Conservation (phyloP, 2,113 vertebrate genomes). For the Oncorhynchus nerka region DNA sequence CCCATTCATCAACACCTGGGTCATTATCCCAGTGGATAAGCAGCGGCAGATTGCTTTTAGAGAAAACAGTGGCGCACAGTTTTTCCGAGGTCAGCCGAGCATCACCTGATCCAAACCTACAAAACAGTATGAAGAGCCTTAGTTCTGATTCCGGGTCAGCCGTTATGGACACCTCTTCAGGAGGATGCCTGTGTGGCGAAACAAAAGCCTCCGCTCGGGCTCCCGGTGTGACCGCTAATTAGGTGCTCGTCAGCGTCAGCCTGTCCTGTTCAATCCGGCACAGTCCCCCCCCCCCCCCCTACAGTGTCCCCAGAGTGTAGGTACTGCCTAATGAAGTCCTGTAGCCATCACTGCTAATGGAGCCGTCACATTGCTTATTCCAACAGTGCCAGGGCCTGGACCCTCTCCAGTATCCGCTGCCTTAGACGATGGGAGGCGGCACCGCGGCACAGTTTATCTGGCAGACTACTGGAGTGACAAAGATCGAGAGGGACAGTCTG, state of each 20-base stretch:
- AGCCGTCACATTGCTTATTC: constrained; percentile 52
- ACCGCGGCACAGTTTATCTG: not conserved
- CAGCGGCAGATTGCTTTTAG: too few species aligned
- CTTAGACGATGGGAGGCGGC: not conserved
- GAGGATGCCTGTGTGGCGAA: too few species aligned
- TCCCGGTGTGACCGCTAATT: not conserved
- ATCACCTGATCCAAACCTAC: too few species aligned
- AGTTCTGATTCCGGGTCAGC: too few species aligned
- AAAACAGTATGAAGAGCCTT: too few species aligned
- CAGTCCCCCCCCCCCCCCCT: not conserved
- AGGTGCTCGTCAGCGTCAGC: constrained; percentile 1
- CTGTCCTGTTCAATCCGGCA: not conserved
- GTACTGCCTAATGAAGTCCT: constrained; percentile 48
- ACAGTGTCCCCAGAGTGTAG: not conserved
- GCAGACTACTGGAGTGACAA: not conserved
- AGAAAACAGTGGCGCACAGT: too few species aligned
- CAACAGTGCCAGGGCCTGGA: constrained; percentile 19
- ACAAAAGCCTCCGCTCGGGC: too few species aligned
- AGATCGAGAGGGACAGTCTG: not conserved
- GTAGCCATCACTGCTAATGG: constrained; percentile 50
- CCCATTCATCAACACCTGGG: not conserved
- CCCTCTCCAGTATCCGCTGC: not conserved
- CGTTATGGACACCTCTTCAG: too few species aligned
- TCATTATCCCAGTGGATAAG: too few species aligned
- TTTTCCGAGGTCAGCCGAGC: too few species aligned